These are phyloP conservation scores for Helicoverpa assulta DNA, from an alignment of 2,888 invertebrate species.

Conservation along the genomic window DNA sequence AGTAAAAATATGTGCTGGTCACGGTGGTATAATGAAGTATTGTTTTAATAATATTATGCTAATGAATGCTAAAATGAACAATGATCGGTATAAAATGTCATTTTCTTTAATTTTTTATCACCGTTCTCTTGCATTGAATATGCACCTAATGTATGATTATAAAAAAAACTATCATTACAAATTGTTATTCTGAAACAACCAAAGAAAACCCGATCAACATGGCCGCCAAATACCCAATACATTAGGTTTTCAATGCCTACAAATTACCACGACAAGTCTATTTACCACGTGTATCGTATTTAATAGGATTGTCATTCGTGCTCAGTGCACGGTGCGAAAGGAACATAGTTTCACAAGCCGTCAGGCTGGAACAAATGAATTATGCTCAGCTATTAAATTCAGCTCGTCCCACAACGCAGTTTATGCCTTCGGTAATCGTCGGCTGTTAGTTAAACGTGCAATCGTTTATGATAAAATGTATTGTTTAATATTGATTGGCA, in stretches of 20 bases:
- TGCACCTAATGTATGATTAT: too few relatives aligned
- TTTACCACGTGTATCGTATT: slow-evolving; percentile 31
- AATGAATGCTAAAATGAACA: too few relatives aligned
- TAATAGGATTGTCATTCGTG: slow-evolving; percentile 34
- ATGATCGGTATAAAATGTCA: too few relatives aligned
- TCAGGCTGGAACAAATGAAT: slow-evolving; percentile 84
- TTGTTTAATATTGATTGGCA: slow-evolving; percentile 34
- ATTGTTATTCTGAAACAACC: background rate
- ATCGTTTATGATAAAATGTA: slow-evolving; percentile 66
- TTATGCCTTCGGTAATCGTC: slow-evolving; percentile 72
- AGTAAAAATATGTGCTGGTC: background rate
- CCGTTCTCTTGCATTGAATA: too few relatives aligned
- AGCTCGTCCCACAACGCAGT: slow-evolving; percentile 68
- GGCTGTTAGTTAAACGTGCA: slow-evolving; percentile 68
- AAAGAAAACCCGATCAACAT: background rate
- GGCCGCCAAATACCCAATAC: background rate
- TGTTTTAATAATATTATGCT: too few relatives aligned
- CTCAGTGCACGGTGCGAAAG: slow-evolving; percentile 72
- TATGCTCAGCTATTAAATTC: slow-evolving; percentile 84
- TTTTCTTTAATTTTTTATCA: too few relatives aligned
- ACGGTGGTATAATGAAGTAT: too few relatives aligned
- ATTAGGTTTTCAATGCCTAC: slow-evolving; percentile 5
- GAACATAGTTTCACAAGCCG: slow-evolving; percentile 83
- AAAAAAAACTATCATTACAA: too few relatives aligned
- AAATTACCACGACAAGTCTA: slow-evolving; percentile 2